phyloP scores from a whole-genome alignment of 2,113 vertebrate species.

The Notarius lentiginosus region DNA sequence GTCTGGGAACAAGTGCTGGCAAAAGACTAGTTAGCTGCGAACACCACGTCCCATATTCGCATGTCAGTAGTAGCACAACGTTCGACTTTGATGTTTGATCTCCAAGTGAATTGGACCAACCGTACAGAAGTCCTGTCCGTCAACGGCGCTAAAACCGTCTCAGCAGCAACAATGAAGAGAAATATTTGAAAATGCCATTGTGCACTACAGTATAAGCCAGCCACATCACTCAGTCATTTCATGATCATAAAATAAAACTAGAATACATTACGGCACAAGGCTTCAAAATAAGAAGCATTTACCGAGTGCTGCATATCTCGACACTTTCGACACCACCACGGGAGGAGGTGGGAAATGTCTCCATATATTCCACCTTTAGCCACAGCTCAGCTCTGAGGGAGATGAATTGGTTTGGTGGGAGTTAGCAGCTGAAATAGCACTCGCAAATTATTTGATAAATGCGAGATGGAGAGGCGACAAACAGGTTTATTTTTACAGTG shows the following conservation, averaged over 20 bases:
- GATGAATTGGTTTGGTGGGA: slow-evolving; percentile 84
- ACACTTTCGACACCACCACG: neutral
- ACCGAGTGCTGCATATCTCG: neutral
- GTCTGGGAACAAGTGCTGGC: slow-evolving; percentile 14
- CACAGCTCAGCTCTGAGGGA: slow-evolving; percentile 42
- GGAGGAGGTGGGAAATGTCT: slow-evolving; percentile 25
- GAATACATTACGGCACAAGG: neutral
- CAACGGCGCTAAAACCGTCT: neutral
- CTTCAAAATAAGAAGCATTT: slow-evolving; percentile 6
- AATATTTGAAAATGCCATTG: neutral
- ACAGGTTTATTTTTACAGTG: slow-evolving; percentile 86
- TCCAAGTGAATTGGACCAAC: neutral
- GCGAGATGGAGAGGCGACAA: slow-evolving; percentile 82
- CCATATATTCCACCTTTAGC: slow-evolving; percentile 34
- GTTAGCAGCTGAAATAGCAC: slow-evolving; percentile 78
- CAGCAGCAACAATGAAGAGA: neutral
- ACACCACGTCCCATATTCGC: slow-evolving; percentile 38
- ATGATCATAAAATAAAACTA: slow-evolving; percentile 6
- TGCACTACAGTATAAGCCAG: neutral
- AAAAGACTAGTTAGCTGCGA: slow-evolving; percentile 54
- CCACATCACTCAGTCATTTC: neutral
- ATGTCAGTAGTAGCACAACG: neutral
- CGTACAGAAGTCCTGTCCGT: neutral
- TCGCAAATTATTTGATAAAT: slow-evolving; percentile 85
- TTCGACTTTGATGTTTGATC: neutral